Percentiles rank a stretch among this genome's conserved stretches.
These are phyloP conservation scores for Nothoprocta pentlandii DNA, from an alignment of 2,113 vertebrate species.

Conservation along the genomic window DNA sequence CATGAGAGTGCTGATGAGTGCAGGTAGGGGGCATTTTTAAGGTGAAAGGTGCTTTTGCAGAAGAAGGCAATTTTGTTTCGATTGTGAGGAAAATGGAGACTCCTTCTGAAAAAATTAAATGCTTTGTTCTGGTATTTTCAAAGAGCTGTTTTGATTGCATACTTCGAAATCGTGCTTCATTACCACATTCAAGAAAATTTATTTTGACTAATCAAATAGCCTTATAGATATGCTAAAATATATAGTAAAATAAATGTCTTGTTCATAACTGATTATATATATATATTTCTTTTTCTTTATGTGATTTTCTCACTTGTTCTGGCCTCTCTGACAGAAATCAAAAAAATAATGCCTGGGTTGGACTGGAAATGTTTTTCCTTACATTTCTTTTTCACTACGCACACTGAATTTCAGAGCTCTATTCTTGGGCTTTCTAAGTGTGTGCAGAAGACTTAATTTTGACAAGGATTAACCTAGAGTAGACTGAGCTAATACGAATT, in stretches of 20 bases:
- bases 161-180: background rate
- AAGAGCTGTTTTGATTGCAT: background rate
- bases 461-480: background rate
- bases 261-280: background rate
- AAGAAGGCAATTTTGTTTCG: background rate
- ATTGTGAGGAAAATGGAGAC: background rate
- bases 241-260: background rate
- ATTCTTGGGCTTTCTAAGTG: background rate
- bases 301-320: background rate
- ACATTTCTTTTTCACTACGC: background rate
- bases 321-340: background rate
- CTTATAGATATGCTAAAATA: background rate
- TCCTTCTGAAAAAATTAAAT: background rate
- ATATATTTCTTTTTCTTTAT: background rate
- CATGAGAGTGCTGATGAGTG: accelerated
- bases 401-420: background rate
- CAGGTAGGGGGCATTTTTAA: background rate
- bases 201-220: background rate
- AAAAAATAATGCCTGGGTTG: background rate
- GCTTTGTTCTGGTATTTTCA: background rate
- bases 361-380: background rate
- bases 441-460: background rate
- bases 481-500: background rate
- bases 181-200: background rate
- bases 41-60: background rate